These are phyloP conservation scores for Ceuthmochares aereus DNA, from an alignment of 2,113 vertebrate species.

Conservation along the genomic window DNA sequence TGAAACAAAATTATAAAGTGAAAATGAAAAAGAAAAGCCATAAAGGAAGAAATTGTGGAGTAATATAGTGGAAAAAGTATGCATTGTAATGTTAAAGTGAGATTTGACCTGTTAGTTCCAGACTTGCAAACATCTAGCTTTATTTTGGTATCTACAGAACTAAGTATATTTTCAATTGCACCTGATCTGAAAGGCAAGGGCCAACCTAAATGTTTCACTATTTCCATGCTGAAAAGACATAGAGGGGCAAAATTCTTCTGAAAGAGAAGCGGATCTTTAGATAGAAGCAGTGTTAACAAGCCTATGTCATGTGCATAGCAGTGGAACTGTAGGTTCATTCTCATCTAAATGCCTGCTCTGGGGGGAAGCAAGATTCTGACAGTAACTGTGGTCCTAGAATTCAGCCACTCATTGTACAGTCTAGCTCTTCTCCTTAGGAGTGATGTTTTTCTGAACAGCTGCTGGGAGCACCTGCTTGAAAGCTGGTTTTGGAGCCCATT, in stretches of 20 bases:
- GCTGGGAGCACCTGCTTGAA: background rate
- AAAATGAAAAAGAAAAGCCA: background rate
- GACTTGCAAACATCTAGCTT: background rate
- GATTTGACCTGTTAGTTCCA: background rate
- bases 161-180: background rate
- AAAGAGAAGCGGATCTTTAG: background rate
- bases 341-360: background rate
- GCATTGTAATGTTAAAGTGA: background rate
- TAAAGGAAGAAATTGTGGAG: background rate
- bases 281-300: background rate
- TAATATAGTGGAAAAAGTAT: background rate
- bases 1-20: slow-evolving; percentile 32
- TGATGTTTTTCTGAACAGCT: background rate
- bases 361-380: background rate
- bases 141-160: background rate
- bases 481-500: background rate
- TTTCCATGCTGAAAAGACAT: background rate
- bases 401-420: fast-evolving
- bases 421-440: background rate
- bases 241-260: background rate
- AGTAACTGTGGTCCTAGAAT: background rate
- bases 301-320: background rate
- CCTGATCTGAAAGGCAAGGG: fast-evolving
- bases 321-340: background rate
- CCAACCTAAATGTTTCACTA: background rate